Percentiles rank a stretch among this genome's conserved stretches.
phyloP scores from a whole-genome alignment of 1,140 invertebrate genomes.

The Pseudomyrmex dendroicus region DNA sequence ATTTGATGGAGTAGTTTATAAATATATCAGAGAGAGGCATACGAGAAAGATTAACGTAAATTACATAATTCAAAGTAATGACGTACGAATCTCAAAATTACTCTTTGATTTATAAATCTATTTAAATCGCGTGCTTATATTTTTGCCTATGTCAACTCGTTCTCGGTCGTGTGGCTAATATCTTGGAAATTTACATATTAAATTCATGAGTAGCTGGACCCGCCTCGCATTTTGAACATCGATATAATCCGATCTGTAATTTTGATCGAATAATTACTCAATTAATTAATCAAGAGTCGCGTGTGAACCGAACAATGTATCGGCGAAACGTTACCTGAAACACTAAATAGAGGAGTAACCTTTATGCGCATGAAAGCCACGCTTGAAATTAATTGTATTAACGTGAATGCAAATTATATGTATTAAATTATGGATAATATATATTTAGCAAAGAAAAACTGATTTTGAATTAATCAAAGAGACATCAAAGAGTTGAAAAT shows the following conservation, averaged over 20 bases:
- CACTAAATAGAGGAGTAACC: constrained; percentile 29
- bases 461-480: constrained; percentile 25
- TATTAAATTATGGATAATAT: constrained; percentile 36
- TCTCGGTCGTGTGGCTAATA: constrained; percentile 32
- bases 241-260: constrained; percentile 56
- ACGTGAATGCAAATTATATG: constrained; percentile 25
- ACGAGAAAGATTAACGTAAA: background rate
- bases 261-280: constrained; percentile 60
- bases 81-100: constrained; percentile 18
- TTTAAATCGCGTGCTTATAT: constrained; percentile 35
- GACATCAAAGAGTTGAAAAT: constrained; percentile 6
- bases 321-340: constrained; percentile 30
- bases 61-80: constrained; percentile 31
- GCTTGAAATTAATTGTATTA: constrained; percentile 53
- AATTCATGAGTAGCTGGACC: constrained; percentile 43
- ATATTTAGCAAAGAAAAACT: constrained; percentile 24
- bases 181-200: constrained; percentile 54
- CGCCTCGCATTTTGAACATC: constrained; percentile 42
- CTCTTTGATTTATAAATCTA: constrained; percentile 50
- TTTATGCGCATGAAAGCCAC: constrained; percentile 20
- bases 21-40: background rate
- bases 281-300: constrained; percentile 61
- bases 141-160: constrained; percentile 19
- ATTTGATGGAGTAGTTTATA: background rate
- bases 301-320: constrained; percentile 41